Percentiles rank a stretch among this genome's conserved stretches.
phyloP scores from a whole-genome alignment of 2,113 vertebrate genomes.

The Microcebus lehilahytsara region DNA sequence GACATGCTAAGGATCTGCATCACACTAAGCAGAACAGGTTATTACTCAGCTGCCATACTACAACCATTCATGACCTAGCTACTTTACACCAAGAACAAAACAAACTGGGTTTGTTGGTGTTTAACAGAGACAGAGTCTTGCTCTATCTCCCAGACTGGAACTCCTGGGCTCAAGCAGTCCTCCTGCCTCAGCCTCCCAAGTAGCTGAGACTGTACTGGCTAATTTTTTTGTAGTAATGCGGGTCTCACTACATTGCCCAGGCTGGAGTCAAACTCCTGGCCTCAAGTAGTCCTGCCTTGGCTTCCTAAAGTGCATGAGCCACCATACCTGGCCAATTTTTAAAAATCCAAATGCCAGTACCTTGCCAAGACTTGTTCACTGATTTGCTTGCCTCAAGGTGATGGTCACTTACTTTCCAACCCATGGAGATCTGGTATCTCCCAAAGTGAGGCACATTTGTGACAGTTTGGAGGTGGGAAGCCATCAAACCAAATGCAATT shows the following conservation, averaged over 20 bases:
- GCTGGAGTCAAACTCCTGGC: too few relatives aligned
- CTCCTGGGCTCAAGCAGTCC: too few relatives aligned
- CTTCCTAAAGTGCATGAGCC: too few relatives aligned
- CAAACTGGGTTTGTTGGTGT: not conserved
- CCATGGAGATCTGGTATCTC: not conserved
- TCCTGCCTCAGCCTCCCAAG: too few relatives aligned
- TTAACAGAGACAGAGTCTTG: too few relatives aligned
- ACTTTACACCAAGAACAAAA: not conserved
- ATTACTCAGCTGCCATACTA: not conserved
- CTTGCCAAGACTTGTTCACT: not conserved
- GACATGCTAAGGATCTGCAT: not conserved
- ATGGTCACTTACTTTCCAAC: not conserved
- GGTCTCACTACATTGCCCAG: too few relatives aligned
- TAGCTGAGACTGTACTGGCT: too few relatives aligned
- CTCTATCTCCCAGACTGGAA: too few relatives aligned
- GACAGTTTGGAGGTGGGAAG: slow-evolving; percentile 19
- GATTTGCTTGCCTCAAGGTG: slow-evolving; percentile 19
- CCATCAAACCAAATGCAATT: slow-evolving; percentile 41
- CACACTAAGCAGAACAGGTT: not conserved
- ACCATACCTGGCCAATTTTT: not conserved
- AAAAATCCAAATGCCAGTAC: not conserved
- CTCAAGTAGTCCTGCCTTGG: too few relatives aligned
- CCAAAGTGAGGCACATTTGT: not conserved
- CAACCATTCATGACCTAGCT: not conserved
- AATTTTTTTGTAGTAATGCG: too few relatives aligned